Base-by-base conservation (phyloP, 2,113 vertebrate species). In the Procapra przewalskii region DNA sequence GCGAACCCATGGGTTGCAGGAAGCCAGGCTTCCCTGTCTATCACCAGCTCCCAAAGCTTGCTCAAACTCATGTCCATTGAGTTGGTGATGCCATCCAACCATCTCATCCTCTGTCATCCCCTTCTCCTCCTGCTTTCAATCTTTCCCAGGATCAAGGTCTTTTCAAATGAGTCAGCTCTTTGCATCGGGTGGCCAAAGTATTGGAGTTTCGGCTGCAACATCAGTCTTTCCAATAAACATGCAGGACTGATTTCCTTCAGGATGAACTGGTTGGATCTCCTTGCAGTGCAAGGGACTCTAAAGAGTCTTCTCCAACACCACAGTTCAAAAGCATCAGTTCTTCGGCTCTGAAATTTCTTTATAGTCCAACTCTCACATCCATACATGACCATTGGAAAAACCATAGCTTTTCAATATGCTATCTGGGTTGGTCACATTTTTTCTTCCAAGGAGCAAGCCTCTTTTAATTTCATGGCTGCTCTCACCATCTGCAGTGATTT, bases 81-180 rank as follows among this genome's bases (percentile, higher is more conserved):
- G 17, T 36, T 21, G n/a, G 64, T 40, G 19, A 71, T 40, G n/a
- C 10, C 10, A 71, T 40, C 67, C 67, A 71, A 2, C n/a, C n/a
- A 71, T 71, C 19, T 71, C 19, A 3, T 71, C n/a, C n/a, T 40
- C n/a, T 71, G n/a, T 36, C 10, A 0, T 71, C 10, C n/a, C n/a
- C 19, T 71, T 71, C 19, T 71, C 15, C 31, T 64, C 17, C n/a
- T 71, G 67, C 19, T 3, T 21, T 40, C 67, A 40, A 12, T 23
- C 19, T 23, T 40, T 71, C 67, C 67, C 67, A 71, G n/a, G 5
- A 40, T 71, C n/a, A 71, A 3, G n/a, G 67, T 71, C 67, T 40
- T 71, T 71, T 40, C n/a, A 1, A 40, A 23, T 36, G n/a, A 71
- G 67, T 71, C n/a, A 71, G 5, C 10, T 40, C 67, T 40, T 23